A percentile compares a stretch with the other conserved stretches of the same genome.
phyloP scores from a whole-genome alignment of 2,797 vertebrate species.

The Sebastolobus alascanus region DNA sequence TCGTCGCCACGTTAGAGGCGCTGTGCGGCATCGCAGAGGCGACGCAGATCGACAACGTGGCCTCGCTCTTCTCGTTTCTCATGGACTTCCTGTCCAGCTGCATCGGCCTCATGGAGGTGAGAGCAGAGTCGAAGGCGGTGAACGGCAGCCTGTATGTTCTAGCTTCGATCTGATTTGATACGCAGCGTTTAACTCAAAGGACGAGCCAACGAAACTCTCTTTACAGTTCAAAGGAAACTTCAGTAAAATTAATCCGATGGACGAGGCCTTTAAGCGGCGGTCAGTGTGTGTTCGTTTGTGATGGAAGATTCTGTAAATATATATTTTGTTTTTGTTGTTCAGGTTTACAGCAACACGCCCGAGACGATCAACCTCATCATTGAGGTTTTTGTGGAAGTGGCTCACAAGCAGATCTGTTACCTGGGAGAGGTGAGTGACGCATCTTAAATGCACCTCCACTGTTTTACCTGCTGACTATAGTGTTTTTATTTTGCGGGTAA shows the following conservation, averaged over 20 bases:
- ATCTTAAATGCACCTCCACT: too few species aligned
- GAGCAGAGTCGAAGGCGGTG: not conserved
- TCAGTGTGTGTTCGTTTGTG: not conserved
- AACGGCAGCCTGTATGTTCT: too few species aligned
- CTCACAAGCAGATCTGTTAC: constrained; percentile 99
- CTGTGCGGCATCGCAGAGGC: constrained; percentile 98
- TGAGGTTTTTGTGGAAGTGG: constrained; percentile 99
- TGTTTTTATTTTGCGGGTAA: too few species aligned
- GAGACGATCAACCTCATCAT: constrained; percentile 99
- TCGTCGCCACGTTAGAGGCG: constrained; percentile 95
- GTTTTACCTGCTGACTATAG: not conserved
- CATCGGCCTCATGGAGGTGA: constrained; percentile 97
- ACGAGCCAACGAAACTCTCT: too few species aligned
- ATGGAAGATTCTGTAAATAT: too few species aligned
- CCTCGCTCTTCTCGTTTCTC: constrained; percentile 96
- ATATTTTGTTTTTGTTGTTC: not conserved
- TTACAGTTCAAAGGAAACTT: too few species aligned
- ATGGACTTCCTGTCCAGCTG: constrained; percentile 99
- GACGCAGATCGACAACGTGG: constrained; percentile 98
- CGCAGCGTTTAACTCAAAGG: too few species aligned
- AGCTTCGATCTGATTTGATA: too few species aligned
- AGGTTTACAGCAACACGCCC: constrained; percentile 95
- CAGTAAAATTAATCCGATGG: too few species aligned
- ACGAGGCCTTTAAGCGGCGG: not conserved
- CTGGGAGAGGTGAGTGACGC: constrained; percentile 92